Evolutionary conservation across 2,797 vertebrate genomes (phyloP).

Genomic region (Sebastes matsubarae): DNA sequence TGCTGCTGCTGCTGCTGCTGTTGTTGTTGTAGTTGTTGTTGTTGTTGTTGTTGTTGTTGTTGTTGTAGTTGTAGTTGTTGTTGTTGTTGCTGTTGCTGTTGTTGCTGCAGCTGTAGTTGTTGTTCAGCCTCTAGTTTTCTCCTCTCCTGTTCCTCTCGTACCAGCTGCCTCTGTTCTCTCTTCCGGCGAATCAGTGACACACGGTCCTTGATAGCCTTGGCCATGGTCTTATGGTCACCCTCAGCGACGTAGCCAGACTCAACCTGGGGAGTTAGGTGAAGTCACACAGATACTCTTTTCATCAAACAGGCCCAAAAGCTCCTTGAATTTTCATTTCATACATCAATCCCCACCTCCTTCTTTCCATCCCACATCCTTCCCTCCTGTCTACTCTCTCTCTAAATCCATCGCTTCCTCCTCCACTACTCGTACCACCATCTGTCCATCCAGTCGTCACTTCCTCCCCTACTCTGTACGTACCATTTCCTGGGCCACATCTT

Average conservation of each 20-base stretch:
- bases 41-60: conserved; percentile 20
- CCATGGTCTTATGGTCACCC: conserved; percentile 99
- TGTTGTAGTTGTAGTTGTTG: conserved; percentile 30
- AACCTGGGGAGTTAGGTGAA: conserved; percentile 79
- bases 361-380: background rate
- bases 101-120: conserved; percentile 3
- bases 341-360: background rate
- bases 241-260: conserved; percentile 98
- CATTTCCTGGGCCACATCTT: conserved; percentile 99
- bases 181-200: conserved; percentile 95
- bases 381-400: background rate
- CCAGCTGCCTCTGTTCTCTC: conserved; percentile 92
- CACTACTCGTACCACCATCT: background rate
- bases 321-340: background rate
- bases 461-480: conserved; percentile 62
- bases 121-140: conserved; percentile 74
- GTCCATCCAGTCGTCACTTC: background rate
- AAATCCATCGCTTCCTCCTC: background rate
- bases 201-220: conserved; percentile 97
- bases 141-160: conserved; percentile 94
- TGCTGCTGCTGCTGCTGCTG: conserved; percentile 22
- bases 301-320: background rate
- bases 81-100: conserved; percentile 8
- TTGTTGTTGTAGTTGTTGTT: conserved; percentile 7
- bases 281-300: background rate